phyloP scores from a whole-genome alignment of 2,888 invertebrate genomes.

The Campopleginae sp. region DNA sequence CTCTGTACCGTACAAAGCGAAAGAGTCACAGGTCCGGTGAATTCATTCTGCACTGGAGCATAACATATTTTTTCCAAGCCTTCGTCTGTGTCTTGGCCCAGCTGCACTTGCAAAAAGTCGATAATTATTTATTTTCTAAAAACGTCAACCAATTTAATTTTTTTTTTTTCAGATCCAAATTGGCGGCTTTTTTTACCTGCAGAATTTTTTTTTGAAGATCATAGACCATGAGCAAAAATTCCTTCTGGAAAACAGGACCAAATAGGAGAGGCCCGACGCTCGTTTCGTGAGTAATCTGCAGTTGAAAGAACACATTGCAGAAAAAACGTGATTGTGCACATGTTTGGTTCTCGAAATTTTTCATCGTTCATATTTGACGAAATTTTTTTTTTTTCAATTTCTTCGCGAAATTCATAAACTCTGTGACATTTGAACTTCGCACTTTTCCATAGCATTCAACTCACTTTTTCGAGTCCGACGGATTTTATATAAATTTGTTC shows the following conservation, averaged over 20 bases:
- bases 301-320: background rate
- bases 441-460: slow-evolving; percentile 54
- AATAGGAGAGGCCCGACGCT: slow-evolving; percentile 85
- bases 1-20: slow-evolving; percentile 93
- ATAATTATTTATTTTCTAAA: background rate
- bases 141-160: background rate
- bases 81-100: slow-evolving; percentile 86
- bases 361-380: background rate
- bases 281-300: slow-evolving; percentile 81
- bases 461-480: slow-evolving; percentile 85
- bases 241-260: slow-evolving; percentile 91
- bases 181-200: slow-evolving; percentile 82
- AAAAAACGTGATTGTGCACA: background rate
- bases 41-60: slow-evolving; percentile 90
- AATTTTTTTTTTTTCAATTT: background rate
- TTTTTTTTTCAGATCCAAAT: background rate
- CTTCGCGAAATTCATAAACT: too few species aligned
- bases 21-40: slow-evolving; percentile 85
- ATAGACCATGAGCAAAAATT: slow-evolving; percentile 90
- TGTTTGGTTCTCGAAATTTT: background rate
- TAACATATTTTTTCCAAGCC: slow-evolving; percentile 91
- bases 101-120: slow-evolving; percentile 71
- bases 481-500: slow-evolving; percentile 94
- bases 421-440: too few species aligned
- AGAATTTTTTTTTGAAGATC: slow-evolving; percentile 89